Conservation (phyloP, 2,797 vertebrate genomes). For the Typhlichthys subterraneus region DNA sequence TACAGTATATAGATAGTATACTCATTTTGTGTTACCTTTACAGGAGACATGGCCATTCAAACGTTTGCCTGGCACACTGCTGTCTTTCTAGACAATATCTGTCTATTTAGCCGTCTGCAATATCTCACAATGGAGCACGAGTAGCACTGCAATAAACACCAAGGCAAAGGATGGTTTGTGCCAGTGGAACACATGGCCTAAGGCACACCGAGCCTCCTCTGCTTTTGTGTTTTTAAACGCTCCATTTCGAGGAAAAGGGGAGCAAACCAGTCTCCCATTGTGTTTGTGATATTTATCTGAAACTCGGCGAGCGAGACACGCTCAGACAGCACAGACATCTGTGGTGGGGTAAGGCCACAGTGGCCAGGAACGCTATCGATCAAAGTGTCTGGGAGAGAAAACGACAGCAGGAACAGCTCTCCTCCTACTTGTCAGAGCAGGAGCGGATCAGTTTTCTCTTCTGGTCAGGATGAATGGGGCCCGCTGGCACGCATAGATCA, state of each 20-base stretch:
- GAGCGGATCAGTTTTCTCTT: constrained; percentile 42
- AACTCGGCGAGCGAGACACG: background rate
- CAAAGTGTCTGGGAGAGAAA: constrained; percentile 24
- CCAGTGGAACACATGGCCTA: background rate
- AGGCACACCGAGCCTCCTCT: background rate
- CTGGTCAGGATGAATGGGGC: constrained; percentile 24
- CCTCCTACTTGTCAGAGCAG: constrained; percentile 4
- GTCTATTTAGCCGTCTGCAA: background rate
- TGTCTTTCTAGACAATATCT: background rate
- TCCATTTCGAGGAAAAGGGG: constrained; percentile 6
- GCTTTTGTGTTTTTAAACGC: constrained; percentile 8
- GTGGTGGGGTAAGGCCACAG: constrained; percentile 19
- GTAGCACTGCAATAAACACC: background rate
- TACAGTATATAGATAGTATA: background rate
- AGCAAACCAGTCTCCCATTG: background rate
- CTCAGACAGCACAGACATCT: constrained; percentile 4
- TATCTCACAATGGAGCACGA: constrained; percentile 1
- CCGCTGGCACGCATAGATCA: constrained; percentile 4
- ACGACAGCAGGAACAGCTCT: constrained; percentile 33
- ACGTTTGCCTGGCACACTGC: constrained; percentile 3
- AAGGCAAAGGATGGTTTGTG: background rate
- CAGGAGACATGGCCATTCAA: background rate
- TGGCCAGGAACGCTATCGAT: constrained; percentile 53
- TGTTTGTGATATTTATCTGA: constrained; percentile 16
- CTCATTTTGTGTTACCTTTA: background rate